phyloP scores from a whole-genome alignment of 2,888 invertebrate genomes.

The Oscheius myriophilus region DNA sequence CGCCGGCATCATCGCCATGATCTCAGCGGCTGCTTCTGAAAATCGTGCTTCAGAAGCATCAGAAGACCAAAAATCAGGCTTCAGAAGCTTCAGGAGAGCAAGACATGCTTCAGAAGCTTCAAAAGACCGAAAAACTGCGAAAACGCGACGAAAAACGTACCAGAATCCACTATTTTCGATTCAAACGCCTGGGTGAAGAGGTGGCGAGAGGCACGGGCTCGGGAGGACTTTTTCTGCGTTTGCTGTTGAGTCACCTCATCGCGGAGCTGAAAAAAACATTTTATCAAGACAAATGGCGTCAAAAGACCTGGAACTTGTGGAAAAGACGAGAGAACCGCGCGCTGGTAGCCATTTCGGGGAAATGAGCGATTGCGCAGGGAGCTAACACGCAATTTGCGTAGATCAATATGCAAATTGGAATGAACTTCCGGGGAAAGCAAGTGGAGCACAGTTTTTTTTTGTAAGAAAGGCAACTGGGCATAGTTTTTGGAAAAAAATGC shows the following conservation, averaged over 20 bases:
- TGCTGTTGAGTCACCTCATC: conserved; percentile 45
- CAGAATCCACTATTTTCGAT: conserved; percentile 52
- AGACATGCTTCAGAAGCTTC: too few relatives aligned
- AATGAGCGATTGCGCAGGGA: too few relatives aligned
- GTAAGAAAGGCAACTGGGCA: too few relatives aligned
- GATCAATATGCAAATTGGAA: too few relatives aligned
- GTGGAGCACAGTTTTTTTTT: neutral
- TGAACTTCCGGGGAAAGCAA: too few relatives aligned
- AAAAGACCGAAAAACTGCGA: neutral
- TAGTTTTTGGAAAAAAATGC: too few relatives aligned
- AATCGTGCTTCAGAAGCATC: too few relatives aligned
- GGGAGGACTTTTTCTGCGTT: conserved; percentile 30
- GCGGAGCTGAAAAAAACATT: conserved; percentile 34
- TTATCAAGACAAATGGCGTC: neutral
- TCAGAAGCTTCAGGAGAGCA: too few relatives aligned
- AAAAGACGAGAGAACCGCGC: too few relatives aligned
- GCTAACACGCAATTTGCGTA: too few relatives aligned
- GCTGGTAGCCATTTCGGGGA: too few relatives aligned
- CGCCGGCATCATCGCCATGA: conserved; percentile 62
- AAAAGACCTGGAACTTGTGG: neutral
- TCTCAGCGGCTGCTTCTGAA: conserved; percentile 58
- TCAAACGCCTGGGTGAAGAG: conserved; percentile 40
- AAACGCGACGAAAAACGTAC: neutral
- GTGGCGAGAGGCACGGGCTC: conserved; percentile 17
- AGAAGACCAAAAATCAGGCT: too few relatives aligned